Evolutionary conservation across 2,797 vertebrate species (phyloP), one percentile per base, ranked within the genome.

Genomic region (Mionectes olivaceus): DNA sequence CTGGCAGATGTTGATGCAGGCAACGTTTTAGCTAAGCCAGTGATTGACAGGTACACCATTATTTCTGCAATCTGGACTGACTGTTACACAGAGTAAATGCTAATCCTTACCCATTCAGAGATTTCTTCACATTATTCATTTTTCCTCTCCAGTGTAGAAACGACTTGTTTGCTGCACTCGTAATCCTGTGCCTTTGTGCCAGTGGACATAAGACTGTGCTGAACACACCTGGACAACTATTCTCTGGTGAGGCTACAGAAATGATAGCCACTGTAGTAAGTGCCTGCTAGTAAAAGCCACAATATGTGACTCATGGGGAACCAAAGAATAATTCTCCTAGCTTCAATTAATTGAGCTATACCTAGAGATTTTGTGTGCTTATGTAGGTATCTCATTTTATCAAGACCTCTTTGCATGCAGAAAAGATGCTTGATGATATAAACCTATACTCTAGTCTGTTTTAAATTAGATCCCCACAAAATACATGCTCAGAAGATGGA

Each of bases 21-120:
- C 65, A 87, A 74, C 1, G 28, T 86, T 90, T 96, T 91, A 95
- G 85, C 71, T 92, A 83, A 96, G 87, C 56, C 76, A 83, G 0
- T 95, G 94, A 96, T 87, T 96, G 95, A 96, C 95, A 96, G 95
- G 74, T 96, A 95, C 73, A 90, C 91, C 93, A 93, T 95, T 96
- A 94, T 85, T 96, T 95, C 94, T 94, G 89, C 93, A 97, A 94
- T 92, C 89, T 63, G 85, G 87, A 90, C 81, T 89, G 94, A 96
- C 93, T 91, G 92, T 83, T 93, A 94, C 90, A 95, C 68, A 63
- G 77, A 97, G 50, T 91, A 94, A 94, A 94, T 96, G 87, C 79
- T 96, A 93, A 94, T 96, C 90, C 86, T 79, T 92, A 84, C 85
- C 83, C 81, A 79, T 95, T 94, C 49, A 75, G 15, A 90, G 87